These are phyloP conservation scores for Neodiprion pinetum DNA, from an alignment of 1,140 invertebrate genomes.

Conservation along the genomic window DNA sequence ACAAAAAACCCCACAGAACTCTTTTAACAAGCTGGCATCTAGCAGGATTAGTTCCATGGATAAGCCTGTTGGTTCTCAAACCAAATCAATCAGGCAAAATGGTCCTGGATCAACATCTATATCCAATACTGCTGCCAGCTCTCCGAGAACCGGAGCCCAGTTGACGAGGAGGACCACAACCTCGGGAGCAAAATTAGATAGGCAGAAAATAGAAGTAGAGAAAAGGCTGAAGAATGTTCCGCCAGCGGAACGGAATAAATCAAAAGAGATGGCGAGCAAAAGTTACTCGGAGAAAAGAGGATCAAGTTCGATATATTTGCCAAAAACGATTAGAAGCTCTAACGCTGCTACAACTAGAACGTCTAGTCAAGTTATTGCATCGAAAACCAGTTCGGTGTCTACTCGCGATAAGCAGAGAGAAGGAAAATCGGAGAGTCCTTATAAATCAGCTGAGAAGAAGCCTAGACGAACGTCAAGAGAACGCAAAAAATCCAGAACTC, in stretches of 20 bases:
- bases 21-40: not conserved
- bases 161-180: constrained; percentile 4
- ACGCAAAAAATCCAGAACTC: constrained; percentile 42
- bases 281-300: constrained; percentile 43
- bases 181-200: constrained; percentile 21
- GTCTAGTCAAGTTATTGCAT: not conserved
- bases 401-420: constrained; percentile 1
- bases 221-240: constrained; percentile 6
- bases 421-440: constrained; percentile 9
- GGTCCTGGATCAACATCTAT: constrained; percentile 9
- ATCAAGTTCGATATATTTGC: constrained; percentile 40
- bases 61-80: constrained; percentile 8
- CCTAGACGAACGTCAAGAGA: constrained; percentile 35
- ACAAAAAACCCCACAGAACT: constrained; percentile 16
- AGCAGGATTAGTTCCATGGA: constrained; percentile 21
- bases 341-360: constrained; percentile 20
- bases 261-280: not conserved
- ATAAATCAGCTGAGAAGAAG: constrained; percentile 2
- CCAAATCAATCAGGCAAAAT: constrained; percentile 22
- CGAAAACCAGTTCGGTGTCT: constrained; percentile 9
- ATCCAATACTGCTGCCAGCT: constrained; percentile 11
- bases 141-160: not conserved
- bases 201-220: constrained; percentile 15
- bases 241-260: constrained; percentile 22
- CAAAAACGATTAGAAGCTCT: constrained; percentile 33